Evolutionary conservation across 2,888 invertebrate genomes (phyloP), one percentile per base, ranked within the genome.

Genomic region (Seira musarum): DNA sequence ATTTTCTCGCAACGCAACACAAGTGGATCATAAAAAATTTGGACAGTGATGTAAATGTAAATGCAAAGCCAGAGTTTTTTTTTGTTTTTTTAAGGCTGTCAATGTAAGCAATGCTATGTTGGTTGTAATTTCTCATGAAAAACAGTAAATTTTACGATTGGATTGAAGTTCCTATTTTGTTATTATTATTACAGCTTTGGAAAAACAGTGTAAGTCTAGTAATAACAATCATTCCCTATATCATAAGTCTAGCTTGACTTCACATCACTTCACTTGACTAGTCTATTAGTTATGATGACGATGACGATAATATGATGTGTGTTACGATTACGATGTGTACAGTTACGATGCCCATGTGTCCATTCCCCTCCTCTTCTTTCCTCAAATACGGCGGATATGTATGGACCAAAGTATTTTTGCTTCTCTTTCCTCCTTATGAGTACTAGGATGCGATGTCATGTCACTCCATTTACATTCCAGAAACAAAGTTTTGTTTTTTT

Each of bases 391-490:
- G 13, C 3, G 49, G 3, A 15, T 49, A 49, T 49, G 2, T 60
- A 60, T 60, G n/a, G n/a, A n/a, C n/a, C n/a, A n/a, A n/a, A n/a
- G n/a, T n/a, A n/a, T 60, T 60, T 21, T n/a, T 21, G 53, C 13
- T 21, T 60, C 21, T 60, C 3, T 60, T 60, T 60, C 21, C 60
- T 30, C 30, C 30, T 30, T 30, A 8, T 30, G 30, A 8, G 8
- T 30, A 8, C 3, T 30, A n/a, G 30, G 30, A 30, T 30, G 30
- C 40, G 66, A 60, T 67, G 35, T 35, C 74, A 77, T 77, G 77
- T 77, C 76, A 76, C 76, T 69, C 63, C 35, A 60, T 21, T 53
- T n/a, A n/a, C n/a, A n/a, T n/a, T 30, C 30, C 49, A 49, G 49
- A 49, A 49, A 30, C 30, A 66, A 75, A 30, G 3, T 68, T 66